These are phyloP conservation scores for Petromus typicus DNA, from an alignment of 2,113 vertebrate species.

Conservation along the genomic window DNA sequence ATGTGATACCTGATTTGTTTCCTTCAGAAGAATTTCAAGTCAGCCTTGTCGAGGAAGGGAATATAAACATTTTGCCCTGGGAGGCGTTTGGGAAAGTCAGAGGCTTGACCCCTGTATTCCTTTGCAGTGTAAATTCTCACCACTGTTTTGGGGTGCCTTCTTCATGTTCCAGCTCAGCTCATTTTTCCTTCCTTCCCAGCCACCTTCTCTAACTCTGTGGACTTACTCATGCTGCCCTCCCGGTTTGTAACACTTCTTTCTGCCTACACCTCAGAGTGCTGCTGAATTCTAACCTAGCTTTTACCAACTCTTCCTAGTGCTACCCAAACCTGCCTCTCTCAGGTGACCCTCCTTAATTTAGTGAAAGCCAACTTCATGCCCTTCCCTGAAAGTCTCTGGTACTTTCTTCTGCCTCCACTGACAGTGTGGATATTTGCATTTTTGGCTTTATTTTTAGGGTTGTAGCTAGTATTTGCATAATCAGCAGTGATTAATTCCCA, in stretches of 20 bases:
- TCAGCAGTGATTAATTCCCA: neutral
- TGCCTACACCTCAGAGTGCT: neutral
- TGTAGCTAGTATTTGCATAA: neutral
- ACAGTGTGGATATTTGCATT: neutral
- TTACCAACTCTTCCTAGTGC: neutral
- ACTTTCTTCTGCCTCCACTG: neutral
- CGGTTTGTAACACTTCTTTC: neutral
- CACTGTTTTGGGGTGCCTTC: fast-evolving
- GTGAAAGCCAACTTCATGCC: neutral
- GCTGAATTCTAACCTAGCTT: neutral
- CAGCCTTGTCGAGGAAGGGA: too few relatives aligned
- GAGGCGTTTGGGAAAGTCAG: neutral
- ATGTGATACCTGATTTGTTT: neutral
- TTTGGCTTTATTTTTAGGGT: neutral
- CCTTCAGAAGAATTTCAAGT: neutral
- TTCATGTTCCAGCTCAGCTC: fast-evolving
- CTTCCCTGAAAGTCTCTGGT: neutral
- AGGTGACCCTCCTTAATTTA: neutral
- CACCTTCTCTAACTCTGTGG: fast-evolving
- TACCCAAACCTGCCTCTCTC: neutral
- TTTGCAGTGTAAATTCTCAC: neutral
- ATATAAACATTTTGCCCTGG: neutral
- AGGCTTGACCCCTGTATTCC: neutral
- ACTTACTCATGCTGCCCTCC: neutral
- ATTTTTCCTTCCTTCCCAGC: neutral